These are phyloP conservation scores for Harlomillsia oculata DNA, from an alignment of 1,140 invertebrate genomes.

Conservation along the genomic window DNA sequence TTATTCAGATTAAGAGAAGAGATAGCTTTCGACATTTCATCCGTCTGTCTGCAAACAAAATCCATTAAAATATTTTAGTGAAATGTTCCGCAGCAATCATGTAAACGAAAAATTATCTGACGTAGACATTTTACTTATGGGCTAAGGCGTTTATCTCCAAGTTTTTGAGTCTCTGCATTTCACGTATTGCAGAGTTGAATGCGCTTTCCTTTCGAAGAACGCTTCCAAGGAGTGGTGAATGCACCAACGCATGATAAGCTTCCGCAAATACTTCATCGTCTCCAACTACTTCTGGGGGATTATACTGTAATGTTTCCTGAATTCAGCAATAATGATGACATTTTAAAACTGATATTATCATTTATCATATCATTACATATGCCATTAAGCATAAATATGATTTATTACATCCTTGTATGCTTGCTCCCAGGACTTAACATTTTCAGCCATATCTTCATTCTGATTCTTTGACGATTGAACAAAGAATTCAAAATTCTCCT, in stretches of 20 bases:
- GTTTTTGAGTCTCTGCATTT: slow-evolving; percentile 30
- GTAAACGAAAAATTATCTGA: background rate
- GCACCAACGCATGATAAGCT: slow-evolving; percentile 69
- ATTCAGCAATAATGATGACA: too few species aligned
- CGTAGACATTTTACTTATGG: slow-evolving; percentile 25
- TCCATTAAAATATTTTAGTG: background rate
- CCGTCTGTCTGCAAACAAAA: slow-evolving; percentile 51
- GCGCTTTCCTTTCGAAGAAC: slow-evolving; percentile 66
- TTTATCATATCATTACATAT: too few species aligned
- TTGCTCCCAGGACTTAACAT: slow-evolving; percentile 58
- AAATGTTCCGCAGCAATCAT: background rate
- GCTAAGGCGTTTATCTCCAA: slow-evolving; percentile 22
- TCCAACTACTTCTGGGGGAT: slow-evolving; percentile 53
- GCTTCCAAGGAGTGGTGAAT: slow-evolving; percentile 66
- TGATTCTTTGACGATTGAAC: slow-evolving; percentile 47
- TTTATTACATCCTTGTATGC: slow-evolving; percentile 59
- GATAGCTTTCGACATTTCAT: slow-evolving; percentile 67
- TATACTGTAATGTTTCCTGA: slow-evolving; percentile 39
- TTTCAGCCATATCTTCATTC: slow-evolving; percentile 51
- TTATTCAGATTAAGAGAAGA: slow-evolving; percentile 49
- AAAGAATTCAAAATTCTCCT: slow-evolving; percentile 46
- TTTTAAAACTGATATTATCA: too few species aligned
- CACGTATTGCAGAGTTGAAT: slow-evolving; percentile 45
- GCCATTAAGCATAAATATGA: too few species aligned
- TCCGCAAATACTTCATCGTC: slow-evolving; percentile 67